Evolutionary conservation across 2,888 invertebrate genomes (phyloP).

Genomic region (Sminthurides aquaticus): DNA sequence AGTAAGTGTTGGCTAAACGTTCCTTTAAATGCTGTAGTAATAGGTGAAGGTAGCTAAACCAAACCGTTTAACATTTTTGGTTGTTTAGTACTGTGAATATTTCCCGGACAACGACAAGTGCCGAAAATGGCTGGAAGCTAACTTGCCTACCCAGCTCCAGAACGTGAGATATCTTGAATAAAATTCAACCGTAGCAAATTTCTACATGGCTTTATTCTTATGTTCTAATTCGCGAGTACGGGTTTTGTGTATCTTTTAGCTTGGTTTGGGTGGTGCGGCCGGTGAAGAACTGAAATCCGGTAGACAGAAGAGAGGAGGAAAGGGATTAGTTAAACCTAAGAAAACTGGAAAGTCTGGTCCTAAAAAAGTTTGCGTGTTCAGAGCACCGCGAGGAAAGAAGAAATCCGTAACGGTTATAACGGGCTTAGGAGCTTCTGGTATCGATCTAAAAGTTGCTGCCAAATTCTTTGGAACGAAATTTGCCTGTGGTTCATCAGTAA

Average conservation of each 20-base stretch:
- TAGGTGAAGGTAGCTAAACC: neutral
- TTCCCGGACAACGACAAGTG: slow-evolving; percentile 97
- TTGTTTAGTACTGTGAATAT: slow-evolving; percentile 84
- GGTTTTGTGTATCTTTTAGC: slow-evolving; percentile 44
- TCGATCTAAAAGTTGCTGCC: slow-evolving; percentile 94
- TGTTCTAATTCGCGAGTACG: neutral
- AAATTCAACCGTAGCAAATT: neutral
- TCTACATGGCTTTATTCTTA: slow-evolving; percentile 4
- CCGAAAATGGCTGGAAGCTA: slow-evolving; percentile 89
- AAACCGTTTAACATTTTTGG: slow-evolving; percentile 6
- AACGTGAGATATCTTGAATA: slow-evolving; percentile 55
- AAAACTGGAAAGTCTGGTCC: slow-evolving; percentile 80
- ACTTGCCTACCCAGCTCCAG: slow-evolving; percentile 87
- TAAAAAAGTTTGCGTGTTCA: slow-evolving; percentile 73
- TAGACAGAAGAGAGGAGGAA: slow-evolving; percentile 92
- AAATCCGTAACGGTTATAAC: slow-evolving; percentile 97
- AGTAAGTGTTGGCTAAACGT: slow-evolving; percentile 51
- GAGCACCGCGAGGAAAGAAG: slow-evolving; percentile 94
- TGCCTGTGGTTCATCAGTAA: slow-evolving; percentile 98
- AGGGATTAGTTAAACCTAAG: slow-evolving; percentile 89
- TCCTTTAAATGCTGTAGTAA: neutral
- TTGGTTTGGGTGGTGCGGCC: slow-evolving; percentile 58
- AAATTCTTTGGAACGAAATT: slow-evolving; percentile 97
- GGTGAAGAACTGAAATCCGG: slow-evolving; percentile 87
- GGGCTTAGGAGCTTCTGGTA: slow-evolving; percentile 85